These are phyloP conservation scores for Morphnarchus princeps DNA, from an alignment of 2,113 vertebrate genomes.

Conservation along the genomic window DNA sequence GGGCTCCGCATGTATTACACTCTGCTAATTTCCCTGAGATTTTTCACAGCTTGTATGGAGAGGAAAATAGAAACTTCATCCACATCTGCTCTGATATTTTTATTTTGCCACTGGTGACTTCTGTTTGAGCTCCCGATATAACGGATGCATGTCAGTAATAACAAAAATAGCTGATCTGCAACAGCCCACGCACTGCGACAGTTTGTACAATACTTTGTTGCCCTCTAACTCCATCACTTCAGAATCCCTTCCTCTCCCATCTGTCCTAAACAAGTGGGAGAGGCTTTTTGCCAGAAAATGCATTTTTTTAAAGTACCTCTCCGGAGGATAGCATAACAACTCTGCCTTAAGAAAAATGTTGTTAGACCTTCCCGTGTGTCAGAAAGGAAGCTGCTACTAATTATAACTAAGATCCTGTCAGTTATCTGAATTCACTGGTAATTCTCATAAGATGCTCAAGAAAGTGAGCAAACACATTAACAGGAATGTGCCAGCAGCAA, in stretches of 20 bases:
- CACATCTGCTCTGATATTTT: background rate
- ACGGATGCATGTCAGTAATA: background rate
- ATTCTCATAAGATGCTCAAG: conserved; percentile 33
- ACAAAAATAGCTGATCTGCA: conserved; percentile 16
- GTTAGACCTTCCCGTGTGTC: background rate
- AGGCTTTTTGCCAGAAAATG: conserved; percentile 8
- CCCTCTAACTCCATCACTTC: background rate
- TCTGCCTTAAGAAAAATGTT: conserved; percentile 34
- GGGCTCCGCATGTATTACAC: background rate
- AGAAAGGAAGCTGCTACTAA: conserved; percentile 31
- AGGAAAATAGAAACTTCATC: background rate
- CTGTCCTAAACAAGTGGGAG: conserved; percentile 21
- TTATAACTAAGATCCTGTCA: conserved; percentile 44
- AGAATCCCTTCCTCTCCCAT: conserved; percentile 7
- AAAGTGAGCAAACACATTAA: conserved; percentile 22
- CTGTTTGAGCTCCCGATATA: background rate
- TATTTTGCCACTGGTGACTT: background rate
- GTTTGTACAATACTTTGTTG: background rate
- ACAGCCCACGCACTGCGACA: background rate
- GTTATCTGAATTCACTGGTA: background rate
- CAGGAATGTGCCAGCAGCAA: conserved; percentile 17
- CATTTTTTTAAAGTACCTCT: background rate
- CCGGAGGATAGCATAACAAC: background rate
- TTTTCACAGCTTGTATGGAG: background rate
- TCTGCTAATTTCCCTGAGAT: background rate